Evolutionary conservation across 92 coral and sea anemone species (phyloP).

Genomic region (Epizoanthus illoricatus): DNA sequence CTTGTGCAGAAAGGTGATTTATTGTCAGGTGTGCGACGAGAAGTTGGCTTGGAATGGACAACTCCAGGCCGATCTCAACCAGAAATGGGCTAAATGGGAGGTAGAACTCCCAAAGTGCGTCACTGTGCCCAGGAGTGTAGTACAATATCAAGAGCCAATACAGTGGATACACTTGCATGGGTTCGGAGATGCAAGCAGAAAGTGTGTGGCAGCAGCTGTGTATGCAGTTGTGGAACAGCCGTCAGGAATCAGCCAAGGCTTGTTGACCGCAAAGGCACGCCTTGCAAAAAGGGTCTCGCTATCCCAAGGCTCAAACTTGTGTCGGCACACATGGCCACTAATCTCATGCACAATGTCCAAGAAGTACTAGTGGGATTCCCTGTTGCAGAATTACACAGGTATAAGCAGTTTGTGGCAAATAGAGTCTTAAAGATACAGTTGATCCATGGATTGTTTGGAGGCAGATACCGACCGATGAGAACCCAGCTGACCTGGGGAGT

Average conservation of each 20-base stretch:
- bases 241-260: background rate
- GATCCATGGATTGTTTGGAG: no score
- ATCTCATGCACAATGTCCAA: no score
- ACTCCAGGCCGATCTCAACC: background rate
- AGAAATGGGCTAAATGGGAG: constrained; percentile 7
- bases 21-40: constrained; percentile 20
- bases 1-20: constrained; percentile 24
- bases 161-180: background rate
- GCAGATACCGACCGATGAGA: no score
- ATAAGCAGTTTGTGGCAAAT: no score
- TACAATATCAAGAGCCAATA: background rate
- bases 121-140: background rate
- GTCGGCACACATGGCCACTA: no score
- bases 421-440: no score
- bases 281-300: background rate
- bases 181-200: background rate
- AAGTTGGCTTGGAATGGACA: constrained; percentile 22
- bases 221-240: constrained; percentile 5
- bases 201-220: background rate
- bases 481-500: no score
- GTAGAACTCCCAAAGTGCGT: background rate
- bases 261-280: background rate
- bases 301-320: no score
- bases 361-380: no score
- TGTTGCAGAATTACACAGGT: no score